These are phyloP conservation scores for Thymallus thymallus DNA, from an alignment of 2,113 vertebrate genomes.

Conservation along the genomic window DNA sequence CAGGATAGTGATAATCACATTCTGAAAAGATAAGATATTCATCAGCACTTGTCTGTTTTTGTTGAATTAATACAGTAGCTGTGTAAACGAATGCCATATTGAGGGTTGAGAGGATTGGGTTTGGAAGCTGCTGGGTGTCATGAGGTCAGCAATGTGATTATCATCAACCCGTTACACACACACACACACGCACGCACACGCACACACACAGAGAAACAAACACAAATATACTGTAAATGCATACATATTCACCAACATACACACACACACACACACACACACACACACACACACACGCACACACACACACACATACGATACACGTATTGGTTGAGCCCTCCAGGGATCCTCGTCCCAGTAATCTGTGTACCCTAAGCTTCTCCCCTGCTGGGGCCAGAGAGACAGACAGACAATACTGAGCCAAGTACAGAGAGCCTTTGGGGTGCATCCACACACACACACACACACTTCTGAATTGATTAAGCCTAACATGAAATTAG, in stretches of 20 bases:
- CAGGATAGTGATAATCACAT: background rate
- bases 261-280: slow-evolving; percentile 6
- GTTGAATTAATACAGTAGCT: too few species aligned
- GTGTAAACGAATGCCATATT: too few species aligned
- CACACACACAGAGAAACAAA: background rate
- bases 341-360: slow-evolving; percentile 14
- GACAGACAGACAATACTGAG: slow-evolving; percentile 40
- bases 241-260: slow-evolving; percentile 1
- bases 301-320: too few species aligned
- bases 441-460: background rate
- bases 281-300: slow-evolving; percentile 19
- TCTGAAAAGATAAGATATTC: background rate
- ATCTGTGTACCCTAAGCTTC: slow-evolving; percentile 36
- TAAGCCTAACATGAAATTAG: too few species aligned
- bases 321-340: background rate
- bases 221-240: too few species aligned
- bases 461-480: too few species aligned
- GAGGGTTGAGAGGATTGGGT: background rate
- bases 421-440: slow-evolving; percentile 14
- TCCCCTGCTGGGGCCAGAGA: slow-evolving; percentile 37
- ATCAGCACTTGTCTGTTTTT: too few species aligned
- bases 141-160: slow-evolving; percentile 3
- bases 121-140: background rate
- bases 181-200: slow-evolving; percentile 6
- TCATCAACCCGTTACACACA: background rate